These are phyloP conservation scores for Hippocampus barbouri DNA, from an alignment of 2,113 vertebrate genomes.

Conservation along the genomic window DNA sequence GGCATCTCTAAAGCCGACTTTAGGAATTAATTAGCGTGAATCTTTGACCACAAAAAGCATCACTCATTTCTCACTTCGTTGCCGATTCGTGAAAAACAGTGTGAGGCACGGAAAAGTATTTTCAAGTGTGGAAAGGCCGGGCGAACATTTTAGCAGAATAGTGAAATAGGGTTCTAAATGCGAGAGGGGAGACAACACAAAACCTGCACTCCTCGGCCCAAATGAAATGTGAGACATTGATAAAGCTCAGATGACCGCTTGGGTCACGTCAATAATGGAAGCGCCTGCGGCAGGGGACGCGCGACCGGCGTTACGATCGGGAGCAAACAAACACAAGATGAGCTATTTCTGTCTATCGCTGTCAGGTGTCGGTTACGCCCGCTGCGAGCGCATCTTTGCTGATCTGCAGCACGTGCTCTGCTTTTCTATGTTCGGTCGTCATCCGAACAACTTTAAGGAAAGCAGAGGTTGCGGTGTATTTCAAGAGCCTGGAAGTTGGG, in stretches of 20 bases:
- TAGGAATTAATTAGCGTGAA: no score
- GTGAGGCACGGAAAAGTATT: constrained; percentile 21
- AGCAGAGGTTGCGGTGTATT: neutral
- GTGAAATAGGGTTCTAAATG: constrained; percentile 42
- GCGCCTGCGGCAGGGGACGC: neutral
- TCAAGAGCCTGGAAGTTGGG: neutral
- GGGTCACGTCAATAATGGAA: constrained; percentile 18
- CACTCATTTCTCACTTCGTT: constrained; percentile 13
- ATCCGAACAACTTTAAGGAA: neutral
- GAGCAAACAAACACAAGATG: constrained; percentile 50
- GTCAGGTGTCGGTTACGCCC: constrained; percentile 30
- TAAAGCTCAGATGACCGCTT: constrained; percentile 57
- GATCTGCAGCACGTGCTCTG: neutral
- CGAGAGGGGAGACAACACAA: constrained; percentile 59
- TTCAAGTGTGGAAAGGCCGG: constrained; percentile 27
- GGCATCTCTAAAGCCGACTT: no score
- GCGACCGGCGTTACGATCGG: constrained; percentile 36
- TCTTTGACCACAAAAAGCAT: neutral
- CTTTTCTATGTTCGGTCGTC: neutral
- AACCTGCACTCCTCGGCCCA: constrained; percentile 26
- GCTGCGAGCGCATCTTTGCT: constrained; percentile 16
- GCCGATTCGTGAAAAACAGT: constrained; percentile 25
- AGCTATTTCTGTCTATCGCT: constrained; percentile 32
- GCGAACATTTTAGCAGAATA: constrained; percentile 31
- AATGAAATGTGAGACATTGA: constrained; percentile 62